Evolutionary conservation across 2,888 invertebrate genomes (phyloP), one percentile per base, ranked within the genome.

Genomic region (Cynaeus angustus): DNA sequence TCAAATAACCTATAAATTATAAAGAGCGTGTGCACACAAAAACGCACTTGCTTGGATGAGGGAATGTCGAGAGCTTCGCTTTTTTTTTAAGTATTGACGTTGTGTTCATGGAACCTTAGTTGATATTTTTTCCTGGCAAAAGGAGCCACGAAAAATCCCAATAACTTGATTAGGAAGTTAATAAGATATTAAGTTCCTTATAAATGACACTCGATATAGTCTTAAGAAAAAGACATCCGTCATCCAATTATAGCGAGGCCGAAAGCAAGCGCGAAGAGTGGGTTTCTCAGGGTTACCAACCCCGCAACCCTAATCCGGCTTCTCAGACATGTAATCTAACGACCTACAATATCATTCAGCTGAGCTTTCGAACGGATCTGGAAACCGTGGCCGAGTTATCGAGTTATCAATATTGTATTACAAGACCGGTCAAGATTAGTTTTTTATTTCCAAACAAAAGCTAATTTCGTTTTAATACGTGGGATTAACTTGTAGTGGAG

Each of bases 181-280:
- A 75, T 75, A 71, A 74, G 76, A 77, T 77, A 69, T 70, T 56
- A 78, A 78, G 72, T 73, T 75, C 75, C 76, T 80, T 81, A 83
- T 82, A 83, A 81, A 79, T 77, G 83, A 83, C 78, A 84, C 77
- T 76, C 78, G 82, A 83, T 83, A 82, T 76, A 73, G 67, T 76
- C 77, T 81, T 75, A 78, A 79, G 80, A 80, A 80, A 79, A 80
- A 81, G 81, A 80, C 81, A 78, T 78, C 77, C 75, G 80, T 80
- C 80, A 84, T 84, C 84, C 83, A 83, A 84, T 84, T 84, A 84
- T 77, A 75, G 48, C 50, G 12, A 58, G 70, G 58, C 38, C 53
- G 33, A 61, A 50, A 38, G 74, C 73, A 70, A 70, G 71, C 74
- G 72, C 73, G 72, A 74, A 74, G 76, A 79, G 78, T 78, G 77